Conservation (phyloP, 2,888 invertebrate species). For the Amphipoea oculea region DNA sequence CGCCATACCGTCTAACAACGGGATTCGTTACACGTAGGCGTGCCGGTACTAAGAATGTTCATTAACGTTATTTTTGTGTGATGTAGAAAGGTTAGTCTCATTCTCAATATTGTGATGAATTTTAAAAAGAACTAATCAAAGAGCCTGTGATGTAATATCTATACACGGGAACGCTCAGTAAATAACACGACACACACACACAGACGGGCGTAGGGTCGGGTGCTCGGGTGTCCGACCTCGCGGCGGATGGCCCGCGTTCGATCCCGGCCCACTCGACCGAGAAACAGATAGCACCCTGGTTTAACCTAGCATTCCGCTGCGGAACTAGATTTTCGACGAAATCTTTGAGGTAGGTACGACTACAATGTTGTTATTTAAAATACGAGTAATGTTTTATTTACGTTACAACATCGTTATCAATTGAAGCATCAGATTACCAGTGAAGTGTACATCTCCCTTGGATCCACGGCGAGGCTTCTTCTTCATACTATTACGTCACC, state of each 20-base stretch:
- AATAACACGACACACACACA: constrained; percentile 9
- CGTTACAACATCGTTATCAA: neutral
- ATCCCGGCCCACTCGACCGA: constrained; percentile 50
- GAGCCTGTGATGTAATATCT: constrained; percentile 5
- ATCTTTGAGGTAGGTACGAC: neutral
- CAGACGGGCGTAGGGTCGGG: neutral
- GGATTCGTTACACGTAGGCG: neutral
- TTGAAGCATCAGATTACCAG: neutral
- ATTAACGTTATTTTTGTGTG: neutral
- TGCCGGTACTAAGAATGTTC: neutral
- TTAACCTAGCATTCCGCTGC: constrained; percentile 25
- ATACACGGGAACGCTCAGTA: constrained; percentile 8
- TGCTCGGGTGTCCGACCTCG: constrained; percentile 32
- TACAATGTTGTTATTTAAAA: neutral
- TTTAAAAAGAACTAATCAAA: neutral
- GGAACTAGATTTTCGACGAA: constrained; percentile 17
- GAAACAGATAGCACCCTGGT: constrained; percentile 52
- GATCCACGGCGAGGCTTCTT: neutral
- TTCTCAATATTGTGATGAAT: neutral
- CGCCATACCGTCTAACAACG: neutral
- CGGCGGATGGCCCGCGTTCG: constrained; percentile 24
- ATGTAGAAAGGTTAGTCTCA: neutral
- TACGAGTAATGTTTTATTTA: neutral
- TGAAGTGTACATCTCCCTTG: too few relatives aligned
- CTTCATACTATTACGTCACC: neutral